Conservation (phyloP, 2,888 invertebrate species). For the Bembecia ichneumoniformis region DNA sequence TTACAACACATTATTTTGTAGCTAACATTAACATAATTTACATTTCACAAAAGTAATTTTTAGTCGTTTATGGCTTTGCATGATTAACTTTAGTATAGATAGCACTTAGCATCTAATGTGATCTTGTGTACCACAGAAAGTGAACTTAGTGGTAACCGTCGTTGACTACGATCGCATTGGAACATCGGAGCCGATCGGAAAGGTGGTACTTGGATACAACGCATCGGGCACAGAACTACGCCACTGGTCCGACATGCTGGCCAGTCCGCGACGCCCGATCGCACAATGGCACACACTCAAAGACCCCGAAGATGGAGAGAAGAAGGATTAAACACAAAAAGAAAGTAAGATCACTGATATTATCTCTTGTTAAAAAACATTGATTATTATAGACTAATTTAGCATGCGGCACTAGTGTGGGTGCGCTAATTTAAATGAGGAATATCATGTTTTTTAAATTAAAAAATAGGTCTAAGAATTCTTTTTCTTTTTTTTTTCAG, state of each 20-base stretch:
- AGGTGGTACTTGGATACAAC: conserved; percentile 96
- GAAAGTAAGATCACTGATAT: no score
- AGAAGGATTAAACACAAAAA: conserved; percentile 77
- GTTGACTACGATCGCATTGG: conserved; percentile 99
- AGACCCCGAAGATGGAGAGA: conserved; percentile 95
- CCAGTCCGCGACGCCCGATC: conserved; percentile 98
- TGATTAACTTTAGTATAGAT: no score
- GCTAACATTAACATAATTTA: no score
- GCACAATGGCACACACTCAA: conserved; percentile 99
- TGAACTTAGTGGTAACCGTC: conserved; percentile 97
- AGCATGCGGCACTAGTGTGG: no score
- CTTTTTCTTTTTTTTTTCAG: not conserved
- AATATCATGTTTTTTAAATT: not conserved
- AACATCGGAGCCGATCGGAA: conserved; percentile 99
- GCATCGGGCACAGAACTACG: conserved; percentile 98
- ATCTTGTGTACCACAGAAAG: conserved; percentile 83
- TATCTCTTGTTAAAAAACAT: no score
- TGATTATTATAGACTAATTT: no score
- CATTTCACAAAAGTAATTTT: no score
- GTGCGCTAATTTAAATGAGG: not conserved
- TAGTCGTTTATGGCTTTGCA: no score
- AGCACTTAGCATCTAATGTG: not conserved
- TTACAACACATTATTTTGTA: no score
- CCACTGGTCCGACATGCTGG: conserved; percentile 99
- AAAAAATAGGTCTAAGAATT: not conserved